Percentiles rank a stretch among this genome's conserved stretches.
phyloP scores from a whole-genome alignment of 1,140 invertebrate genomes.

The Lerema accius region DNA sequence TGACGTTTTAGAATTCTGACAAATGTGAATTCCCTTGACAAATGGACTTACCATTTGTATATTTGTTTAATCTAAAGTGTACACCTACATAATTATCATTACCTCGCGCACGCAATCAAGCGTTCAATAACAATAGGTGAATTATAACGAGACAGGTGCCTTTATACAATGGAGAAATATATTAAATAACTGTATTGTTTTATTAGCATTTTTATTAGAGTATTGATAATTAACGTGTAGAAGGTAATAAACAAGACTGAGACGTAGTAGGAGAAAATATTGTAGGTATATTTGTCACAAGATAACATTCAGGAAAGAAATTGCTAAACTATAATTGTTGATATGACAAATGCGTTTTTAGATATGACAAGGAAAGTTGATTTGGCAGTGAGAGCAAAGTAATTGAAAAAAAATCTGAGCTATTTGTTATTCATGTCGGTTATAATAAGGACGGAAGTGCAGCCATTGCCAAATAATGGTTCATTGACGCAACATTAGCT shows the following conservation, averaged over 20 bases:
- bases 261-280: no score
- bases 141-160: constrained; percentile 21
- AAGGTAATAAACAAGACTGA: no score
- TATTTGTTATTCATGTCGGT: constrained; percentile 8
- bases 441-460: constrained; percentile 13
- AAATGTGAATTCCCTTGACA: no score
- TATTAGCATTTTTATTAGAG: not conserved
- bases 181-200: constrained; percentile 5
- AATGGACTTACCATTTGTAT: not conserved
- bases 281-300: no score
- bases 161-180: constrained; percentile 9
- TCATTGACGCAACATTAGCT: constrained; percentile 7
- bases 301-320: no score
- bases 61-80: not conserved
- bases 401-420: not conserved
- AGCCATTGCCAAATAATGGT: constrained; percentile 19
- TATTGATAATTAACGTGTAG: not conserved
- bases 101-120: constrained; percentile 49
- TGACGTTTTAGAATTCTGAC: no score
- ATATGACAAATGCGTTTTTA: no score
- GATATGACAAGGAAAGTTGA: no score
- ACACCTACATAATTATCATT: constrained; percentile 4
- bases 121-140: constrained; percentile 40
- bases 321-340: no score
- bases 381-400: not conserved